Base-by-base conservation (phyloP, 2,113 vertebrate genomes). In the Microcebus ravelobensis region DNA sequence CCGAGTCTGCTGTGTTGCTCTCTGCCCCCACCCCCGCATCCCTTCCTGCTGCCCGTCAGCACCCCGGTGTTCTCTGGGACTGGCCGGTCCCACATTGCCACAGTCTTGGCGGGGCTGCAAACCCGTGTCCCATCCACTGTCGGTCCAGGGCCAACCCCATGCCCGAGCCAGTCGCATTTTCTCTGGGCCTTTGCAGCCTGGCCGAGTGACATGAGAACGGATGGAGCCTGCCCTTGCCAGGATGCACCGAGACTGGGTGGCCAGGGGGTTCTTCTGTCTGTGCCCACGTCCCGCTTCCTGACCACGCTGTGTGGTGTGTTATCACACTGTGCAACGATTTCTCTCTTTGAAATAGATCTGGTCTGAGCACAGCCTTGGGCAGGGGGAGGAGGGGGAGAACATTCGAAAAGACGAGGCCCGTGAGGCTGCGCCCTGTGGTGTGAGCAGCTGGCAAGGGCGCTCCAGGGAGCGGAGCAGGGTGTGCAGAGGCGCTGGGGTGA, bases 381-480 rank as follows among this genome's bases (percentile, higher is more conserved):
- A 48, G 29, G 25, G 39, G 21, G 39, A 71, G 6, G 67, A 20
- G 42, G 6, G 48, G 61, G 34, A 25, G 61, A 82, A 45, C 3
- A 83, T 52, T 31, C 52, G 1, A 15, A 92, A n/a, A 31, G 68
- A 70, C 21, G 71, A 39, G 31, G 14, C 10, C 25, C 45, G 0
- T 29, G 4, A 34, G 57, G 59, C 17, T 6, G 7, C 34, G 18
- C 5, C 39, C 39, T 39, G 39, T 4, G 4, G 55, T 9, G 23
- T 10, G 7, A 45, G 50, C 18, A 48, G 42, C 36, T 36, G 25
- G 4, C 13, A 27, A 48, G 57, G 20, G 27, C 10, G 14, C n/a
- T 12, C 70, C 21, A 4, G 3, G 77, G 39, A 42, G 15, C 23
- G 34, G 3, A n/a, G 34, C 6, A 45, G 23, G 10, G 1, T 0